phyloP scores from a whole-genome alignment of 2,797 vertebrate genomes.

The Lemur catta region DNA sequence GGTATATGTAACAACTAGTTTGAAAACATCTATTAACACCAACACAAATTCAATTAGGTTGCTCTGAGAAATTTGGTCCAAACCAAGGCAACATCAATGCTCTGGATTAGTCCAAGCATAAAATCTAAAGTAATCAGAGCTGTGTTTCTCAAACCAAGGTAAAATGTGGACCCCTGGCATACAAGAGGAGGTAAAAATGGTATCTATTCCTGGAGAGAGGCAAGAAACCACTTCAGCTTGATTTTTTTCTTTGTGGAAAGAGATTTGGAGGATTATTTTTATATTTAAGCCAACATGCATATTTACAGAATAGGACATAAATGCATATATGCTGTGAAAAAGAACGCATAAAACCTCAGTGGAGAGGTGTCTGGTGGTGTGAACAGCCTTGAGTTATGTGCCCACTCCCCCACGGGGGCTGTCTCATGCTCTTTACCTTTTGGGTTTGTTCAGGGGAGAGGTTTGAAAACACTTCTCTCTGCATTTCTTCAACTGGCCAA shows the following conservation, averaged over 20 bases:
- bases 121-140: background rate
- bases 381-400: background rate
- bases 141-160: background rate
- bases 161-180: background rate
- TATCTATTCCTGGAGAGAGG: background rate
- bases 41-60: background rate
- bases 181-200: background rate
- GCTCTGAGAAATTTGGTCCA: background rate
- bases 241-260: background rate
- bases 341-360: background rate
- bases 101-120: background rate
- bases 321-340: background rate
- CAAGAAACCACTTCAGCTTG: background rate
- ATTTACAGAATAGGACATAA: background rate
- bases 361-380: background rate
- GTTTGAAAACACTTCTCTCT: background rate
- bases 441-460: background rate
- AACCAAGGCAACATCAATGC: background rate
- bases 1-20: background rate
- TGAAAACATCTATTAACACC: background rate
- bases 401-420: fast-evolving
- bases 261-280: background rate
- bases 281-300: background rate
- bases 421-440: background rate
- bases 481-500: background rate